Conservation (phyloP, 2,888 invertebrate species). For the Seira musarum region DNA sequence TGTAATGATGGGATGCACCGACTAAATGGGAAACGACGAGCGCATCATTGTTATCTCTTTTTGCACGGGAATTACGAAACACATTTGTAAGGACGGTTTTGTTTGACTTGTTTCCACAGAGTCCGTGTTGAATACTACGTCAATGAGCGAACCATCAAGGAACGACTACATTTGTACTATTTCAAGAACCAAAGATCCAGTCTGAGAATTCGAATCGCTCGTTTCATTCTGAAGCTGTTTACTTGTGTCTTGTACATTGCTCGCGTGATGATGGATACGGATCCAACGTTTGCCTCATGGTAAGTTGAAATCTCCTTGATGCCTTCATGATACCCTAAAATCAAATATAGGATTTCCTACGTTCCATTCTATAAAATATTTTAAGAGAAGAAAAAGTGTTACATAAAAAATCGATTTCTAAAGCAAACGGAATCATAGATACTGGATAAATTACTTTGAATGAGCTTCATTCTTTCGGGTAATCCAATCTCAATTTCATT, state of each 20-base stretch:
- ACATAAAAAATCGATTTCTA: too few species aligned
- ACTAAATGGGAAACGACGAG: too few species aligned
- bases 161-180: constrained; percentile 98
- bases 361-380: too few species aligned
- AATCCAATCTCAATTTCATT: too few species aligned
- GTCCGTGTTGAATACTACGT: constrained; percentile 99
- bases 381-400: too few species aligned
- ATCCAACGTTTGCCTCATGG: constrained; percentile 91
- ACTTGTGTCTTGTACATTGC: constrained; percentile 97
- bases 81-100: not conserved
- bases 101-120: constrained; percentile 80
- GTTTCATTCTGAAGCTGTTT: constrained; percentile 96
- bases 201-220: constrained; percentile 97
- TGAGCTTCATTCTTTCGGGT: too few species aligned
- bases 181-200: constrained; percentile 99
- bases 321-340: too few species aligned
- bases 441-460: too few species aligned
- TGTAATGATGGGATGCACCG: too few species aligned
- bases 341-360: too few species aligned
- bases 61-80: not conserved
- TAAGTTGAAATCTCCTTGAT: too few species aligned
- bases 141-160: constrained; percentile 99
- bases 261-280: constrained; percentile 90
- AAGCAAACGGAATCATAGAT: too few species aligned
- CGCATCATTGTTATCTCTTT: not conserved